Base-by-base conservation (phyloP, 2,797 vertebrate genomes). In the Ctenopoma multispine region DNA sequence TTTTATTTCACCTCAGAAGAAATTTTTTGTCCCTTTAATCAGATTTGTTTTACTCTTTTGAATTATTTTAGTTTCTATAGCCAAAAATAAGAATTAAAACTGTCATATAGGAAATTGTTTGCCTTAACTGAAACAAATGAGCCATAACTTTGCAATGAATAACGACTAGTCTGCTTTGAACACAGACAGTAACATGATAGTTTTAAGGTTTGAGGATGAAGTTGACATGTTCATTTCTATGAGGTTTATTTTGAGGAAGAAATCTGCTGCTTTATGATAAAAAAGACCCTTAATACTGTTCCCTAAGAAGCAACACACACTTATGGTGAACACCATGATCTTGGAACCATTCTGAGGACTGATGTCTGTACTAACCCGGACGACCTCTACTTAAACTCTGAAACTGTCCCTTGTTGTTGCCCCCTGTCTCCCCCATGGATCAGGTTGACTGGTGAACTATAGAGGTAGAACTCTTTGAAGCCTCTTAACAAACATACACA, bases 361-460 rank as follows among this genome's bases (percentile, higher is more conserved):
- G 48, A 66, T 65, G 57, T 62, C 65, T 70, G 60, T 17, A 56
- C 29, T 29, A 64, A 55, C 21, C 31, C 53, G 51, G 63, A 8
- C 63, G 70, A 77, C 58, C 77, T 80, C 34, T 13, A 70, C 60
- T 80, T 75, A 77, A 84, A 77, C 58, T 34, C 74, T 77, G 11
- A 77, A 80, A 82, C 54, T 85, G 55, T 78, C 80, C 73, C 75
- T 70, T 36, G n/a, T 53, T 63, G 55, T 53, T 29, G 9, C 72
- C 46, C 31, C 29, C 67, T 23, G 41, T 53, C 49, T 46, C 65
- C 61, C 53, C 69, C 57, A 64, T 83, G 83, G 89, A 90, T 88
- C 44, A 72, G 86, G 88, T 75, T 89, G 83, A 91, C 85, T 88
- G 63, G 73, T 71, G 69, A 84, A 77, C 81, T 85, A 82, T 77